Evolutionary conservation across 2,888 invertebrate species (phyloP), one percentile per base, ranked within the genome.

Genomic region (Amblyteles armatorius): DNA sequence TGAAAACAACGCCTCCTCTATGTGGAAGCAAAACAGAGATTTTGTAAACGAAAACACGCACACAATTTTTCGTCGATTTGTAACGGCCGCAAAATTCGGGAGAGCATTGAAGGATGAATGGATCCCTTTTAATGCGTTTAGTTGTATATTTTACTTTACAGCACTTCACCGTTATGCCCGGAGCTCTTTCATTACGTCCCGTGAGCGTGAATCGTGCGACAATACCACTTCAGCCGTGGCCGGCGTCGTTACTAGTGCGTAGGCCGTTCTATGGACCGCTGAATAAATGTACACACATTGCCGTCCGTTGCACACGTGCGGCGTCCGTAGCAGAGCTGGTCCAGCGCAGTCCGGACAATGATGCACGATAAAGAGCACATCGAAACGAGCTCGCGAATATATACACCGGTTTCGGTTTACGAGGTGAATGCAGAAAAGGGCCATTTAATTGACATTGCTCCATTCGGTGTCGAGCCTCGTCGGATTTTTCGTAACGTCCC

Each of bases 331-430:
- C 50, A 44, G 40, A 13, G 33, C 36, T 19, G 19, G 33, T 44
- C 26, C 57, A 40, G 26, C 63, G 36, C 26, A 19, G 40, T 60
- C 11, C 36, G 76, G 80, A 83, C 71, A 76, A 80, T 55, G 76
- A 57, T 50, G 55, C 29, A 71, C 22, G 11, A 57, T 16, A 68
- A 79, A 65, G 63, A 65, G 13, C 33, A 60, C 19, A 72, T 55
- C 69, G 71, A 33, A 65, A 68, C 65, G 63, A 52, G 55, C 33
- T 22, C 63, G 69, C 40, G 83, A 26, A 74, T 73, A 33, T 44
- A 57, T 13, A 26, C 72, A 83, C 83, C 71, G 80, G 76, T 80
- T 83, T 67, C 55, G 71, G 65, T 77, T 80, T 83, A 83, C 55
- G 83, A 71, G 40, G 74, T 44, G 44, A 13, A 63, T 48, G 55